Evolutionary conservation across 2,888 invertebrate genomes (phyloP).

Genomic region (Drosophila affinis): DNA sequence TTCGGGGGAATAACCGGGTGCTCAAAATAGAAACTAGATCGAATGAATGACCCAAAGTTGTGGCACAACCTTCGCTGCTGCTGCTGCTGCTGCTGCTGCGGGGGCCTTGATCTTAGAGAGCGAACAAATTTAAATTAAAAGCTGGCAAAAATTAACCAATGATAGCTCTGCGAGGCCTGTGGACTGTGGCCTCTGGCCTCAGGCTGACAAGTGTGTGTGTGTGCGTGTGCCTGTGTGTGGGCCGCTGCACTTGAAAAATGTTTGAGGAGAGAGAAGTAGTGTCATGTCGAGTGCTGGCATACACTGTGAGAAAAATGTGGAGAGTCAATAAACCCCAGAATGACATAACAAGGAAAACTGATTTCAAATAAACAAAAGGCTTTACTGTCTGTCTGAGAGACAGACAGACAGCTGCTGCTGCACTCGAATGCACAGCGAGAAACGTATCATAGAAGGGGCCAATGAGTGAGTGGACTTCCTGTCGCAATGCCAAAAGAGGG

Average conservation of each 20-base stretch:
- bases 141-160: constrained; percentile 45
- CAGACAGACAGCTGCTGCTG: not conserved
- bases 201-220: constrained; percentile 21
- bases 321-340: constrained; percentile 24
- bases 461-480: not conserved
- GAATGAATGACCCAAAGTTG: constrained; percentile 1
- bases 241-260: constrained; percentile 45
- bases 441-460: not conserved
- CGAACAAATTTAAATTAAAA: constrained; percentile 18
- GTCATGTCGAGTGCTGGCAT: constrained; percentile 8
- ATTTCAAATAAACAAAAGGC: too few species aligned
- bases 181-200: constrained; percentile 28
- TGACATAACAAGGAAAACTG: not conserved
- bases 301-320: constrained; percentile 23
- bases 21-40: constrained; percentile 34
- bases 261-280: too few species aligned
- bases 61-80: constrained; percentile 21
- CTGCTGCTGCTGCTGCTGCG: too few species aligned
- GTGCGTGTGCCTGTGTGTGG: constrained; percentile 20
- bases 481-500: not conserved
- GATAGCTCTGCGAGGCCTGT: constrained; percentile 24
- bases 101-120: constrained; percentile 61
- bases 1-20: constrained; percentile 34
- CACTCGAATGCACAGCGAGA: not conserved
- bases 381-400: too few species aligned